phyloP scores from a whole-genome alignment of 2,113 vertebrate species.

The Gallinago paraguaiae region DNA sequence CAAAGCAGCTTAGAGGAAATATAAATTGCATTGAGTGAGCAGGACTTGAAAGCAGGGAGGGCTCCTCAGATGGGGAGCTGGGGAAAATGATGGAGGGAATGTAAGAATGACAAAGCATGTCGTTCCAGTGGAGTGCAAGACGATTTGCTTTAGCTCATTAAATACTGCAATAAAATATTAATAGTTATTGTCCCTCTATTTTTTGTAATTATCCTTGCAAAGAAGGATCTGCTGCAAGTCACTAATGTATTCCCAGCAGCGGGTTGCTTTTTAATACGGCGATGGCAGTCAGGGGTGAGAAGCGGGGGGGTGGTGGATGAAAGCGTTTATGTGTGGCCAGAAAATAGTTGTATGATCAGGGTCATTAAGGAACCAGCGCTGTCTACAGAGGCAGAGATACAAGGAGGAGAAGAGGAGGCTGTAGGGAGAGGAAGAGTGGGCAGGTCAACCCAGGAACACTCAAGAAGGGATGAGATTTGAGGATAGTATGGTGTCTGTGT shows the following conservation, averaged over 20 bases:
- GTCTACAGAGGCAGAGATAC: background rate
- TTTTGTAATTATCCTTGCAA: slow-evolving; percentile 79
- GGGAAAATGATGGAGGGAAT: slow-evolving; percentile 56
- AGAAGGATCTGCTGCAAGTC: slow-evolving; percentile 74
- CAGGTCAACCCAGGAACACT: background rate
- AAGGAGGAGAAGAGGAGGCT: background rate
- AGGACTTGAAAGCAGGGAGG: slow-evolving; percentile 54
- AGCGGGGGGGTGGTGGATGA: background rate
- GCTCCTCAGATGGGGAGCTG: slow-evolving; percentile 40
- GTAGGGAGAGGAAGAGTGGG: background rate
- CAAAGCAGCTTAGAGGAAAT: slow-evolving; percentile 38
- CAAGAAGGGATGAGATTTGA: background rate
- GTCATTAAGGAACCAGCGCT: slow-evolving; percentile 26
- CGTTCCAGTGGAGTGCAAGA: slow-evolving; percentile 69
- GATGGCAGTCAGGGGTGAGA: slow-evolving; percentile 50
- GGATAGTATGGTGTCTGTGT: accelerated
- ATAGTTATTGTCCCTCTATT: slow-evolving; percentile 81
- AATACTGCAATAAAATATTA: slow-evolving; percentile 80
- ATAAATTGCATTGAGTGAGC: slow-evolving; percentile 34
- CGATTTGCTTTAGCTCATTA: slow-evolving; percentile 78
- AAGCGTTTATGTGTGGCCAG: slow-evolving; percentile 64
- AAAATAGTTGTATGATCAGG: slow-evolving; percentile 66
- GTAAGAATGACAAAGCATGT: slow-evolving; percentile 72
- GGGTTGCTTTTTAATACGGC: slow-evolving; percentile 71
- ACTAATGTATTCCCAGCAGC: slow-evolving; percentile 77